Base-by-base conservation (phyloP, 2,888 invertebrate genomes). In the Lepas anatifera region DNA sequence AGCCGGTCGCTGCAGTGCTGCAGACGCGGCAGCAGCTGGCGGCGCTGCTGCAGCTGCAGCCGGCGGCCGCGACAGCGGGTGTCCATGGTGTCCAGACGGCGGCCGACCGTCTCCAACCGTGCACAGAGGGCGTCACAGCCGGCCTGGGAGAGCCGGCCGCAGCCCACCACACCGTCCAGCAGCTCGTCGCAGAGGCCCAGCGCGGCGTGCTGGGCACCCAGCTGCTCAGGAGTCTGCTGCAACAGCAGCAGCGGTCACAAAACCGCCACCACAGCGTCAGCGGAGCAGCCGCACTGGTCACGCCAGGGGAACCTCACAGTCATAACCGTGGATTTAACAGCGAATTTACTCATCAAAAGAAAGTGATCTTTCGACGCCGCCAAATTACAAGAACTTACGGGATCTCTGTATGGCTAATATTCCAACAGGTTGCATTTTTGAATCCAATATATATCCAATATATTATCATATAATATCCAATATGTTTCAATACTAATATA, bases 101-200 rank as follows among this genome's bases (percentile, higher is more conserved):
- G 35, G 32, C 58, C 58, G 35, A 22, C 58, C 8, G 58, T 35
- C 8, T 32, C 58, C 58, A 58, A 35, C 8, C 35, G 58, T 32
- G 46, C 48, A 27, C 27, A 75, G 78, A 80, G 81, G 90, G 89
- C 85, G 97, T 97, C 81, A 97, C 98, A 76, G 98, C 95, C 0
- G 98, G 97, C 79, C 98, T 98, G 70, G 91, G 85, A 0, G 96
- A 89, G 80, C 98, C 98, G 1, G 94, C 90, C 79, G 98, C 98
- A 0, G 95, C 93, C 66, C 98, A 97, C 73, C 97, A 85, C 0
- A 97, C 96, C 3, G 97, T 97, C 50, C 89, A 88, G 97, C 97
- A 98, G 74, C 89, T 85, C 78, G 89, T 92, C 76, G 86, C 85
- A 69, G 97, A 82, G 2, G 94, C 92, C 72, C 88, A 87, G 77